These are phyloP conservation scores for Lordiphosa mommai DNA, from an alignment of 1,140 invertebrate genomes.

Conservation along the genomic window DNA sequence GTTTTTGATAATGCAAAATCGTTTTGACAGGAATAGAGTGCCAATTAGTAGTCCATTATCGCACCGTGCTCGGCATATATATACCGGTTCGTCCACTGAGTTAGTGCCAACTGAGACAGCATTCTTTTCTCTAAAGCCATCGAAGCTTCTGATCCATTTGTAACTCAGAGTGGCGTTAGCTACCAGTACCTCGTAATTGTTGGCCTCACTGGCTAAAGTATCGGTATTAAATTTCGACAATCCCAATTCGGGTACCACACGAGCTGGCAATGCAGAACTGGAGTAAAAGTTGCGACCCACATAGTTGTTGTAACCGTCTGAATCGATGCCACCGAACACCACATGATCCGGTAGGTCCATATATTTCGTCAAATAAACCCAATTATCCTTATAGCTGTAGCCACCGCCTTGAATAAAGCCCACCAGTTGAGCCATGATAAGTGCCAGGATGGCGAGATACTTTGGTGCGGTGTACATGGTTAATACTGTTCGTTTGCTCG, in stretches of 20 bases:
- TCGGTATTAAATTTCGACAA: slow-evolving; percentile 24
- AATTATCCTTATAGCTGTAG: slow-evolving; percentile 35
- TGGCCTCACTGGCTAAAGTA: slow-evolving; percentile 4
- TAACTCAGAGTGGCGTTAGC: slow-evolving; percentile 17
- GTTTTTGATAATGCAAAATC: slow-evolving; percentile 26
- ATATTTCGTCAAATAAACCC: slow-evolving; percentile 22
- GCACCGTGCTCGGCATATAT: slow-evolving; percentile 19
- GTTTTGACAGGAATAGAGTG: slow-evolving; percentile 15
- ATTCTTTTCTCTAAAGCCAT: slow-evolving; percentile 25
- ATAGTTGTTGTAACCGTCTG: slow-evolving; percentile 35
- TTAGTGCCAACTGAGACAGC: slow-evolving; percentile 30
- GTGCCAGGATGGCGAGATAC: slow-evolving; percentile 2
- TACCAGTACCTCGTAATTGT: slow-evolving; percentile 27
- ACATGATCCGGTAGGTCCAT: slow-evolving; percentile 26
- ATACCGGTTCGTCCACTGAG: slow-evolving; percentile 26
- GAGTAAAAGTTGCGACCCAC: slow-evolving; percentile 22
- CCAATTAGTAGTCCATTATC: slow-evolving; percentile 32
- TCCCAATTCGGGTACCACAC: slow-evolving; percentile 37
- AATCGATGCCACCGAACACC: slow-evolving; percentile 35
- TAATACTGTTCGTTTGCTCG: background rate
- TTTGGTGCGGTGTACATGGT: slow-evolving; percentile 19
- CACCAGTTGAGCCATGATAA: slow-evolving; percentile 30
- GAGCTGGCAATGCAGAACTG: slow-evolving; percentile 18
- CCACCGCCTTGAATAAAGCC: slow-evolving; percentile 24
- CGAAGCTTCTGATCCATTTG: slow-evolving; percentile 31